Evolutionary conservation across 2,113 vertebrate genomes (phyloP), one percentile per base, ranked within the genome.

Genomic region (Ciconia maguari): DNA sequence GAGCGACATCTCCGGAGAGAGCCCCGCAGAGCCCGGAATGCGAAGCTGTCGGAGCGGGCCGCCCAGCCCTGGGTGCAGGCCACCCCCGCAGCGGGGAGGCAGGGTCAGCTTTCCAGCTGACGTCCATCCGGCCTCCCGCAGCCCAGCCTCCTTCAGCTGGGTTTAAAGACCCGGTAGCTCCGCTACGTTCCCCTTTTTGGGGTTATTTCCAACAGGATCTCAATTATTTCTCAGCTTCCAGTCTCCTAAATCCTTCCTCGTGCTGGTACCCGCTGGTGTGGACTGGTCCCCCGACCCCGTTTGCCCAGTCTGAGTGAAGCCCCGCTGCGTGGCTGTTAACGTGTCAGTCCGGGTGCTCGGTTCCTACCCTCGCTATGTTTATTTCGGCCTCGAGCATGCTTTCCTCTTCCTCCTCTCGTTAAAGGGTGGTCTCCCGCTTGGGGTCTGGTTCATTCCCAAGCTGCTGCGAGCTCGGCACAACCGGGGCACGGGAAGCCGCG

Each of bases 291-390:
- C 15, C 0, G 5, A 7, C 17, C 9, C 51, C 2, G 4, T 30
- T 18, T 25, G 26, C n/a, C 29, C 16, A 15, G 3, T 36, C 15
- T 30, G 21, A 19, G 32, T 11, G 6, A 3, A 20, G 10, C 16
- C 32, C 64, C 1, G 1, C 44, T 52, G 38, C 4, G 3, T 24
- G 9, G 49, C 22, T 18, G 49, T 17, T 26, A 26, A 13, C 4
- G 3, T 7, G 5, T 27, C 7, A 1, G 3, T 11, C 58, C 1
- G 3, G 54, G 71, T 7, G 0, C 48, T 21, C 6, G 1, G 1
- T 14, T 46, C n/a, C 25, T 34, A 1, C 54, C 62, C 29, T 62
- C 4, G 2, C 54, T 14, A 19, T 20, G 12, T 27, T 48, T 2
- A 0, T 15, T 55, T 49, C 1, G 3, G 51, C 36, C 44, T 34